Evolutionary conservation across 2,888 invertebrate genomes (phyloP).

Genomic region (Meganola albula): DNA sequence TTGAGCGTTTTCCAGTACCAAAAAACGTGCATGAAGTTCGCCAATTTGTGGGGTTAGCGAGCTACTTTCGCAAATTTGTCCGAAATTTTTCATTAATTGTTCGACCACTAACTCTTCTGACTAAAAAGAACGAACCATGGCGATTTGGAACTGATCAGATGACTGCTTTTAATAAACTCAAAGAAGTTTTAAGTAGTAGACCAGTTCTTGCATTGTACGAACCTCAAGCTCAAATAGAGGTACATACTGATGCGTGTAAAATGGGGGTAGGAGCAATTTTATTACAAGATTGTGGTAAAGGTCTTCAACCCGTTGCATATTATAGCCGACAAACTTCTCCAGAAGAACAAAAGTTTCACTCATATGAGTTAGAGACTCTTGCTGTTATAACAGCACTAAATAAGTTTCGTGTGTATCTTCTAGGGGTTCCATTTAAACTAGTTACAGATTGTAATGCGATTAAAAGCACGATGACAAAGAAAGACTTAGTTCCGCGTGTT

Average conservation of each 20-base stretch:
- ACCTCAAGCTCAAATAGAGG: not conserved
- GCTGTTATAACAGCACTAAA: slow-evolving; percentile 2
- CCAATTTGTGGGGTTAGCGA: slow-evolving; percentile 1
- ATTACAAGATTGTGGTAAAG: not conserved
- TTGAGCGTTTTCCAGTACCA: not conserved
- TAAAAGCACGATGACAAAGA: not conserved
- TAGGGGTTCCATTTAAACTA: not conserved
- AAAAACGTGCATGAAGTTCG: not conserved
- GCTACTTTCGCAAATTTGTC: not conserved
- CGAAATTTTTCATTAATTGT: not conserved
- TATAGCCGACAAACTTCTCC: slow-evolving; percentile 6
- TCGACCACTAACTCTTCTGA: not conserved
- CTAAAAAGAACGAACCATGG: not conserved
- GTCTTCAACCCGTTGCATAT: not conserved
- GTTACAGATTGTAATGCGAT: slow-evolving; percentile 1
- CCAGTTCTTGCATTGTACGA: slow-evolving; percentile 1
- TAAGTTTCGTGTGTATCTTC: not conserved
- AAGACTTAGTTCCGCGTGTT: not conserved
- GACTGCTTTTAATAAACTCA: not conserved
- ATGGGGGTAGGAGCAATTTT: not conserved
- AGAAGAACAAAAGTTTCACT: slow-evolving; percentile 5
- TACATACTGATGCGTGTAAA: not conserved
- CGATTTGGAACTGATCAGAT: not conserved
- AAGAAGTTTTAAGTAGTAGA: not conserved
- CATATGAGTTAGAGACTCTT: slow-evolving; percentile 5